Conservation (phyloP, 1,140 invertebrate species). For the Campoletis sonorensis region DNA sequence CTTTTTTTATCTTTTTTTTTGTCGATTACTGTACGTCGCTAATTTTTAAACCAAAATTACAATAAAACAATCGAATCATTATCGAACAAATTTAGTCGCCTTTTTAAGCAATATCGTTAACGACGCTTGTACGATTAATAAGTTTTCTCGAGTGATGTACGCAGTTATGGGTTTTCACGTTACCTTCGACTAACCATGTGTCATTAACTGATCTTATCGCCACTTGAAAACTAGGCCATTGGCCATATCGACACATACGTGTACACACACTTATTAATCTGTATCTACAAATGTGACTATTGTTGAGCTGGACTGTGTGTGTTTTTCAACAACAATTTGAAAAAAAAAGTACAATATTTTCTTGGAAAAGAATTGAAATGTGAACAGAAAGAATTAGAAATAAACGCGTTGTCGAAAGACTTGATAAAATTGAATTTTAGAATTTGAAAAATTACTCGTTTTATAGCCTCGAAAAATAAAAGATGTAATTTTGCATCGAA, state of each 20-base stretch:
- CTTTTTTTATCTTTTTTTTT: too few relatives aligned
- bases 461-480: slow-evolving; percentile 3
- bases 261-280: not conserved
- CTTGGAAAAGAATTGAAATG: too few relatives aligned
- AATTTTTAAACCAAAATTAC: not conserved
- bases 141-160: not conserved
- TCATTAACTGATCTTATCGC: slow-evolving; percentile 7
- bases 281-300: too few relatives aligned
- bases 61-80: not conserved
- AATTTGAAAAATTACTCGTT: not conserved
- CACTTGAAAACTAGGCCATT: not conserved
- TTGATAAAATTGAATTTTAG: too few relatives aligned
- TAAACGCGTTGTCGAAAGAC: not conserved
- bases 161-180: not conserved
- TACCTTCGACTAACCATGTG: slow-evolving; percentile 2
- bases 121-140: not conserved
- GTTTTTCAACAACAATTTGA: too few relatives aligned
- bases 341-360: too few relatives aligned
- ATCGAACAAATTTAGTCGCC: not conserved
- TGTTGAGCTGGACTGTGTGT: too few relatives aligned
- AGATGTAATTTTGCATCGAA: too few relatives aligned
- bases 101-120: not conserved
- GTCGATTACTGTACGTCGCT: too few relatives aligned
- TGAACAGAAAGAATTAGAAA: too few relatives aligned
- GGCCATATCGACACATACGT: not conserved